These are phyloP conservation scores for Drosophila baimaii DNA, from an alignment of 1,140 invertebrate genomes.

Conservation along the genomic window DNA sequence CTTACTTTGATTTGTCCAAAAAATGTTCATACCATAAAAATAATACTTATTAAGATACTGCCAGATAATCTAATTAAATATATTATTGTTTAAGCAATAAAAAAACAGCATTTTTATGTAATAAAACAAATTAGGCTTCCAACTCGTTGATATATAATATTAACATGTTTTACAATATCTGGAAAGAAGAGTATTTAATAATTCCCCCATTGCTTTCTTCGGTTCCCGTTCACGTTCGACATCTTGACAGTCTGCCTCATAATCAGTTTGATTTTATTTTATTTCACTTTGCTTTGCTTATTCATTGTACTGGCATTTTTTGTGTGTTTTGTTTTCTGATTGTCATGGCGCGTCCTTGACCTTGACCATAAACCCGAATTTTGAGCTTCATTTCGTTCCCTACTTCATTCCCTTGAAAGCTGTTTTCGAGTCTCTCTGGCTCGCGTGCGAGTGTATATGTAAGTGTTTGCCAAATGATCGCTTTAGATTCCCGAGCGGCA, in stretches of 20 bases:
- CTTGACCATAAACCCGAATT: conserved; percentile 72
- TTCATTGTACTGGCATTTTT: conserved; percentile 16
- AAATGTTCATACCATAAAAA: no score
- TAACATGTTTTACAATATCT: not conserved
- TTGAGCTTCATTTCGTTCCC: conserved; percentile 40
- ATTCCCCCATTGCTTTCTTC: conserved; percentile 10
- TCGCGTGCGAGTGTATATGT: conserved; percentile 12
- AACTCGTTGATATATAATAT: no score
- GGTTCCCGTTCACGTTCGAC: conserved; percentile 27
- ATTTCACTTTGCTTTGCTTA: conserved; percentile 45
- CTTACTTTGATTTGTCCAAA: no score
- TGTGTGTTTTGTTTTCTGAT: conserved; percentile 28
- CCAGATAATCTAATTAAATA: no score
- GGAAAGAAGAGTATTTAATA: conserved; percentile 3
- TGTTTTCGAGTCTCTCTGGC: conserved; percentile 40
- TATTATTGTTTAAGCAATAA: no score
- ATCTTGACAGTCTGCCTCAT: conserved; percentile 37
- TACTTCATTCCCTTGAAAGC: conserved; percentile 48
- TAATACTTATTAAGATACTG: no score
- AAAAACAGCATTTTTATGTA: no score
- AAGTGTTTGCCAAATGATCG: conserved; percentile 64
- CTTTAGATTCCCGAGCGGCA: conserved; percentile 63
- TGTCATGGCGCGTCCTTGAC: conserved; percentile 67
- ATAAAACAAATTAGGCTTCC: no score
- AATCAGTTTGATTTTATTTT: conserved; percentile 59